Evolutionary conservation across 2,797 vertebrate genomes (phyloP), one percentile per base, ranked within the genome.

Genomic region (Gorsachius magnificus): DNA sequence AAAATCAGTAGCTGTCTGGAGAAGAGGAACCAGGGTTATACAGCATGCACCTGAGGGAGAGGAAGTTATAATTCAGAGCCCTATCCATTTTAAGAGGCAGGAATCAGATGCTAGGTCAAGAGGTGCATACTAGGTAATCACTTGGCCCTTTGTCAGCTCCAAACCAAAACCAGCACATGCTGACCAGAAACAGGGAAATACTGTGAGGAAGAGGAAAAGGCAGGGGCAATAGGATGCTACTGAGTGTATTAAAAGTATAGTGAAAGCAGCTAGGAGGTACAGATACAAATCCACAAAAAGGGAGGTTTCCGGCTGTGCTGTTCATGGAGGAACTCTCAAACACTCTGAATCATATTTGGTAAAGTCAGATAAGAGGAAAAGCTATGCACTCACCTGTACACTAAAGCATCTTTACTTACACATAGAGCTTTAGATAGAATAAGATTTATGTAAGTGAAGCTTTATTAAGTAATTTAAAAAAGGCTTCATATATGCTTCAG

Each of bases 31-130:
- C 24, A 45, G 17, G 41, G 10, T 13, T 74, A 5, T 60, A 3
- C 20, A 48, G 22, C 14, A 8, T 25, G 29, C 13, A 11, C 3
- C 3, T 0, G 0, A 38, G 9, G 19, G 46, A 66, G 18, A 9
- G 16, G 3, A 18, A 76, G 19, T 36, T 57, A 3, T 14, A 80
- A 53, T 38, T 76, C 31, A 80, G 50, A 81, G 7, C 6, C 7
- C 15, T 26, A 33, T 35, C 11, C 4, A 11, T 88, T 88, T 70
- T 35, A 66, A 83, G 35, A 74, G 24, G 4, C 15, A 61, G 43
- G 43, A 60, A 45, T 83, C 28, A 60, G 57, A 43, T 66, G 33
- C 21, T 88, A 18, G 31, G 54, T n/a, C 22, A 83, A 35, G 36
- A 74, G 31, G 6, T 14, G 4, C 6, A 4, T 56, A 25, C 13